Base-by-base conservation (phyloP, 2,797 vertebrate genomes). In the Sphenodon punctatus region DNA sequence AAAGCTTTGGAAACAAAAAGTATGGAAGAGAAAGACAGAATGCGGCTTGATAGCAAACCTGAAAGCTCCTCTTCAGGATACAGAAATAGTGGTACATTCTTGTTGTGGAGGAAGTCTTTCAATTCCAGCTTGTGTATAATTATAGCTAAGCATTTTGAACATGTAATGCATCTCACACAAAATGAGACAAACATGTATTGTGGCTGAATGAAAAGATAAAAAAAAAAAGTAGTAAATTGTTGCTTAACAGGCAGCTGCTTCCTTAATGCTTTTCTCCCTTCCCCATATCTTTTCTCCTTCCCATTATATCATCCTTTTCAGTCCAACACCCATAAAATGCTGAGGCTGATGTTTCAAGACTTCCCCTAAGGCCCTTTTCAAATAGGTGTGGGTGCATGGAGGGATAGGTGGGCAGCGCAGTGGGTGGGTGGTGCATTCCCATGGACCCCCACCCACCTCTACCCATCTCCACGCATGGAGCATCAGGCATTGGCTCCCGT, bases 151-250 rank as follows among this genome's bases (percentile, higher is more conserved):
- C 22, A 65, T 88, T 88, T 82, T 73, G 70, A 85, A 89, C 74
- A 80, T 85, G 76, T 43, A 70, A 82, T 87, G 74, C 46, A 72
- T 85, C 81, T 80, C 80, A 73, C 75, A 68, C 61, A 82, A 85
- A 90, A 91, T 67, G 75, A 93, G 84, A 75, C 80, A 78, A 80
- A 83, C 64, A 22, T 86, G 93, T 88, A 88, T 80, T 89, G 89
- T 73, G 68, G 63, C 77, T 71, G 92, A 88, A 90, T 82, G 78
- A 89, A 92, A 88, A 92, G 79, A 86, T 88, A 78, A 45, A 25
- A 84, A 93, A 87, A 77, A 93, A 84, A 84, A 42, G 78, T 80
- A 88, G 86, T 67, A 71, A 83, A 82, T 80, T 68, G 78, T 74
- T 78, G 81, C 80, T 48, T 67, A 87, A 81, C 7, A 59, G 86